Conservation (phyloP, 64 coral and sea anemone genomes). For the Montipora cactus region DNA sequence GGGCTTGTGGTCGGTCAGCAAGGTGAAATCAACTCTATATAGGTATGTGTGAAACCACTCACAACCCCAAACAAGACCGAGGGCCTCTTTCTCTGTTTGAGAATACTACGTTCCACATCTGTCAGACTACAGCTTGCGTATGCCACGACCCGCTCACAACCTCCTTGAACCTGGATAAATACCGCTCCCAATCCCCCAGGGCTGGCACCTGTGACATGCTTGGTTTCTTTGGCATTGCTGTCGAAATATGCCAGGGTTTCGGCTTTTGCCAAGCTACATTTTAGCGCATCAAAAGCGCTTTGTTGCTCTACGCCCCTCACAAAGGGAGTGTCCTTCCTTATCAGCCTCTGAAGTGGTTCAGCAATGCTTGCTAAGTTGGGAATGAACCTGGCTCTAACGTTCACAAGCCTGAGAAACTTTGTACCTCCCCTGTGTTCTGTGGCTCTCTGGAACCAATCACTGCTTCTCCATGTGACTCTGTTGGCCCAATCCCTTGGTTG, state of each 20-base stretch:
- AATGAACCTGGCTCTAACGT: too few relatives aligned
- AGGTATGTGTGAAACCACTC: slow-evolving; percentile 41
- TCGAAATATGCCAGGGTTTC: slow-evolving; percentile 61
- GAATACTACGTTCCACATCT: slow-evolving; percentile 45
- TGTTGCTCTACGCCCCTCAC: slow-evolving; percentile 42
- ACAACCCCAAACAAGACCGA: slow-evolving; percentile 14
- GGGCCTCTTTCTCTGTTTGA: slow-evolving; percentile 56
- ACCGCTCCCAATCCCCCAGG: slow-evolving; percentile 45
- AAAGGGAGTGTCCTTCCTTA: slow-evolving; percentile 33
- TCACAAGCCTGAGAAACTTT: neutral
- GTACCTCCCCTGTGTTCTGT: neutral
- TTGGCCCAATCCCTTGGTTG: neutral
- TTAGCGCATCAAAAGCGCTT: slow-evolving; percentile 38
- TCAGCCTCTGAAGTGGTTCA: neutral
- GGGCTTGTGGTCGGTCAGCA: slow-evolving; percentile 56
- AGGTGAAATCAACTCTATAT: slow-evolving; percentile 36
- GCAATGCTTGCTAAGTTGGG: too few relatives aligned
- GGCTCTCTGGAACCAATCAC: too few relatives aligned
- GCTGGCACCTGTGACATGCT: slow-evolving; percentile 45
- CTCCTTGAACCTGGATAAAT: slow-evolving; percentile 21
- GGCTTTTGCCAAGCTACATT: neutral
- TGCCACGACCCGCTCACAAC: neutral
- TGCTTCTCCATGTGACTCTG: too few relatives aligned
- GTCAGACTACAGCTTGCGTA: slow-evolving; percentile 46
- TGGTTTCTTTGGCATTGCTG: slow-evolving; percentile 54